Conservation (phyloP, 2,113 vertebrate species). For the Pseudorhombus dupliciocellatus region DNA sequence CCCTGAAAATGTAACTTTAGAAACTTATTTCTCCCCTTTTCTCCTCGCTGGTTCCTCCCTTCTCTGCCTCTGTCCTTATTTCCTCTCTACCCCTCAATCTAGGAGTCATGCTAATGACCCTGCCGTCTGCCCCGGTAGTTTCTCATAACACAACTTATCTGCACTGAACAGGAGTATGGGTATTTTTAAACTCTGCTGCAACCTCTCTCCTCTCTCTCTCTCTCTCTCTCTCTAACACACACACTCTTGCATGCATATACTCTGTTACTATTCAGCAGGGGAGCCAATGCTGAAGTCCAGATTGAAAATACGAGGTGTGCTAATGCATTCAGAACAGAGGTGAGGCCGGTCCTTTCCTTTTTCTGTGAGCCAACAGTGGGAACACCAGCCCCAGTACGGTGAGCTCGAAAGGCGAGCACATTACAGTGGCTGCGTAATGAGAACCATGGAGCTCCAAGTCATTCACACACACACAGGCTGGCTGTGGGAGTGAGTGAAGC, state of each 20-base stretch:
- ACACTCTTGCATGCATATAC: conserved; percentile 44
- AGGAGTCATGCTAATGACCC: conserved; percentile 67
- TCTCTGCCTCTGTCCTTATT: not conserved
- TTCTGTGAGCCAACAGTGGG: conserved; percentile 66
- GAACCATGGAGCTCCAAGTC: conserved; percentile 65
- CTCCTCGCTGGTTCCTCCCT: not conserved
- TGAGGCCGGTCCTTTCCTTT: conserved; percentile 66
- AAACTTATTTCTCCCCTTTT: conserved; percentile 45
- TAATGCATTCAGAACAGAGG: conserved; percentile 77
- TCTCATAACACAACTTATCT: conserved; percentile 67
- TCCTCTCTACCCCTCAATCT: conserved; percentile 47
- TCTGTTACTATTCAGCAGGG: conserved; percentile 64
- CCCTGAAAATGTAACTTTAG: conserved; percentile 26
- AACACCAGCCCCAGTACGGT: conserved; percentile 60
- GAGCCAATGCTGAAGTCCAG: conserved; percentile 64
- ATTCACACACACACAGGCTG: conserved; percentile 35
- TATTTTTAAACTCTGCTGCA: conserved; percentile 63
- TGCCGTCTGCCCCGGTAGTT: conserved; percentile 56
- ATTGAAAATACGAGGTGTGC: conserved; percentile 75
- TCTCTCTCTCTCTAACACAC: conserved; percentile 23
- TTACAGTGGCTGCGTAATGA: conserved; percentile 74
- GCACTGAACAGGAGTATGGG: conserved; percentile 54
- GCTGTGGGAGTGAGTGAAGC: conserved; percentile 66
- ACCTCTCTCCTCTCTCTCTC: conserved; percentile 22
- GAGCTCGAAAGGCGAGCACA: conserved; percentile 57